phyloP scores from a whole-genome alignment of 2,797 vertebrate genomes.

The Vespertilio murinus region DNA sequence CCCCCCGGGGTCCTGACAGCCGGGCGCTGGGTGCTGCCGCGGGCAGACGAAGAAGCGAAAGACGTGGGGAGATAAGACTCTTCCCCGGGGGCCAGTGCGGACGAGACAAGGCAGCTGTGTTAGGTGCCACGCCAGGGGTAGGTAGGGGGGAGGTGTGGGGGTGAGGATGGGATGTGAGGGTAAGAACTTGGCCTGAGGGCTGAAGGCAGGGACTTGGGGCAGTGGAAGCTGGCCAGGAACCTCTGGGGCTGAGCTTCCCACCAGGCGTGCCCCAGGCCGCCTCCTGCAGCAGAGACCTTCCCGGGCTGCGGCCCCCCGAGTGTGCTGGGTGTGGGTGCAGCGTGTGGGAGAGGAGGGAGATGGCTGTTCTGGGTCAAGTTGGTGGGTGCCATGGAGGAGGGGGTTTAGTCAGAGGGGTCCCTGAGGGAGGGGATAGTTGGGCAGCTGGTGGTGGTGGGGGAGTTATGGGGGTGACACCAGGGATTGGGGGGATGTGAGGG shows the following conservation, averaged over 20 bases:
- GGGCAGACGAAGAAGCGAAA: neutral
- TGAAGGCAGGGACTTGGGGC: neutral
- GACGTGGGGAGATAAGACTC: neutral
- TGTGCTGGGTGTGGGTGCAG: neutral
- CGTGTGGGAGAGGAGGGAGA: no score
- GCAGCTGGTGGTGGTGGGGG: neutral
- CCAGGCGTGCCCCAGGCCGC: neutral
- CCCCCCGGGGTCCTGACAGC: constrained; percentile 17
- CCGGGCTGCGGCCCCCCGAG: neutral
- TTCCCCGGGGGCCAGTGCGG: fast-evolving
- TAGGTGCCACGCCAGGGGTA: neutral
- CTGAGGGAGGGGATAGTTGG: neutral
- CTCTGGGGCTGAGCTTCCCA: neutral
- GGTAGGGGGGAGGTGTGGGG: fast-evolving
- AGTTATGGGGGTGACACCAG: fast-evolving
- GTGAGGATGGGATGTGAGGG: no score
- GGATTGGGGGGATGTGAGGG: neutral
- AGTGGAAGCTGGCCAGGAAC: neutral
- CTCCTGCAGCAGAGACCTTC: neutral
- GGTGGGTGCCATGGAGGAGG: neutral
- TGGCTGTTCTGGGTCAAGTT: neutral
- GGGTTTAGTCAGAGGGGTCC: neutral
- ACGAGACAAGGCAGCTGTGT: constrained; percentile 2
- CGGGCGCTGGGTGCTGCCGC: neutral
- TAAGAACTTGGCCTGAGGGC: neutral